phyloP scores from a whole-genome alignment of 2,888 invertebrate genomes.

The Spodoptera littoralis region DNA sequence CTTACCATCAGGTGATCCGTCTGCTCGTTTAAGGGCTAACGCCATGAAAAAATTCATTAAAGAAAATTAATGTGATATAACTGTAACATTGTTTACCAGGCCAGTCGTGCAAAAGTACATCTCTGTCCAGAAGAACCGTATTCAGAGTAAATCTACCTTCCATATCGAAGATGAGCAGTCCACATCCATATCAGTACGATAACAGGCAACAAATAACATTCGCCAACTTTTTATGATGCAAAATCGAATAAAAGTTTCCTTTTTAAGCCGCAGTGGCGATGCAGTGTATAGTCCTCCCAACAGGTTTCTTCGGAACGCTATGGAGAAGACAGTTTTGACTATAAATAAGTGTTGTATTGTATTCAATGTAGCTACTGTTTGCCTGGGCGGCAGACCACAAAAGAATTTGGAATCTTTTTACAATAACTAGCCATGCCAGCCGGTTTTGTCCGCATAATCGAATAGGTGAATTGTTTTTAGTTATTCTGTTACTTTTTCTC shows the following conservation, averaged over 20 bases:
- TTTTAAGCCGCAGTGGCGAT: constrained; percentile 12
- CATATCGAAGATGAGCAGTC: background rate
- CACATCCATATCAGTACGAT: background rate
- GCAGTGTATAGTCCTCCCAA: constrained; percentile 62
- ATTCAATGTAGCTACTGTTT: constrained; percentile 87
- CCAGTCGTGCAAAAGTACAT: too few species aligned
- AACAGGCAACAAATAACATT: constrained; percentile 9
- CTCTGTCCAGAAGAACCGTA: too few species aligned
- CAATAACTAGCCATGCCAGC: constrained; percentile 65
- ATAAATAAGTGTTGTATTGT: constrained; percentile 89
- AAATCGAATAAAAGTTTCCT: constrained; percentile 13
- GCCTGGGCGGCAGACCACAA: constrained; percentile 81
- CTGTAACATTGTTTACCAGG: too few species aligned
- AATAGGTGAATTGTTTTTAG: constrained; percentile 54
- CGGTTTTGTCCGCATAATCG: constrained; percentile 54
- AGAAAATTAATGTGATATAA: too few species aligned
- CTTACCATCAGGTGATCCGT: too few species aligned
- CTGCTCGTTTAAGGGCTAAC: too few species aligned
- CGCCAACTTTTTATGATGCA: constrained; percentile 1
- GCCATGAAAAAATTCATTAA: too few species aligned
- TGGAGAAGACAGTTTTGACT: constrained; percentile 87
- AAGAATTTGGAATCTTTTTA: constrained; percentile 85
- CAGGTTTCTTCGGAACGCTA: constrained; percentile 78
- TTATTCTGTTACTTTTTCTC: constrained; percentile 26
- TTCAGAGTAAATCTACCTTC: background rate